Percentiles rank a stretch among this genome's conserved stretches.
These are phyloP conservation scores for Brienomyrus longianalis DNA, from an alignment of 2,113 vertebrate genomes.

Conservation along the genomic window DNA sequence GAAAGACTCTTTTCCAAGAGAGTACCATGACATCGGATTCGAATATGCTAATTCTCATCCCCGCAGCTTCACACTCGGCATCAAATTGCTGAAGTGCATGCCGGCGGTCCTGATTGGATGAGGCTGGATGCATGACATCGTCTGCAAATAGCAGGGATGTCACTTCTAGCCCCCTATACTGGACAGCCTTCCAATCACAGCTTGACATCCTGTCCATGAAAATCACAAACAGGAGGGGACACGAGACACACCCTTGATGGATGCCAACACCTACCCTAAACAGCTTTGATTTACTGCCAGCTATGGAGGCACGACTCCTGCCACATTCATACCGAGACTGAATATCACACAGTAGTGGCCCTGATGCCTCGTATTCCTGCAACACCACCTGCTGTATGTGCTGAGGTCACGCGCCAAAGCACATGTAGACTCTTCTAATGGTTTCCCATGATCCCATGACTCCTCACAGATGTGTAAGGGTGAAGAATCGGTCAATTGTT, in stretches of 20 bases:
- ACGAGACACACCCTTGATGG: not conserved
- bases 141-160: not conserved
- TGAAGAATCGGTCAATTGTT: not conserved
- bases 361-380: not conserved
- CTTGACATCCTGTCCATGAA: not conserved
- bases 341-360: not conserved
- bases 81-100: not conserved
- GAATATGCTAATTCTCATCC: not conserved
- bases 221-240: not conserved
- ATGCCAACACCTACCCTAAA: not conserved
- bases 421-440: not conserved
- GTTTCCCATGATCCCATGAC: not conserved
- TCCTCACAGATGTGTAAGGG: not conserved
- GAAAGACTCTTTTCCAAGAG: not conserved
- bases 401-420: not conserved
- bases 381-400: not conserved
- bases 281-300: not conserved
- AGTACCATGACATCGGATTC: not conserved
- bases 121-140: not conserved
- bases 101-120: not conserved
- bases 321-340: not conserved
- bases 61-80: not conserved
- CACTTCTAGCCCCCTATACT: not conserved
- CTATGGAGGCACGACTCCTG: not conserved
- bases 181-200: not conserved